Base-by-base conservation (phyloP, 2,888 invertebrate genomes). In the Mimas tiliae region DNA sequence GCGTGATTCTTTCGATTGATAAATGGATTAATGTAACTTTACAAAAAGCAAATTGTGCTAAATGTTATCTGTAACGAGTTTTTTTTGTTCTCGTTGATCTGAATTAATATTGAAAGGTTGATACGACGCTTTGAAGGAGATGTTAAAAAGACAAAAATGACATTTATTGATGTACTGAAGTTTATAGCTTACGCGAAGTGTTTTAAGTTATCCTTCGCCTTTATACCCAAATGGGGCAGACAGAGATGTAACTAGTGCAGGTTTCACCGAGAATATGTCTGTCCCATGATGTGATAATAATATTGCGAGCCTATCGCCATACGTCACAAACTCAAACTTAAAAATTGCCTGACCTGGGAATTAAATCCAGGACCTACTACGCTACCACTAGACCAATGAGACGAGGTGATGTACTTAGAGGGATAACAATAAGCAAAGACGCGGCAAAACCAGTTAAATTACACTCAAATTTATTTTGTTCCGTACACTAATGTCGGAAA, bases 1-100 rank as follows among this genome's bases (percentile, higher is more conserved):
- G 58, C 55, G 65, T 65, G 65, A 48, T 48, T 55, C 58, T 55
- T 48, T 58, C 58, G 65, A 58, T 65, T 58, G 65, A 65, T 65
- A 65, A 65, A 65, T 65, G 65, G 55, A 65, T 65, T 65, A 58
- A 58, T 65, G 48, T 55, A 38, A 48, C 8, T 48, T 48, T 47
- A 58, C 48, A 58, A 65, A 55, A 65, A 65, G 47, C 55, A 48
- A 58, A 58, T 55, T 65, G 47, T 48, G 58, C 48, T 38, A 65
- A 65, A 65, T 48, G 65, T 48, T 65, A 38, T 34, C 48, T 34
- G 65, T 48, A 48, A 68, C 67, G 65, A 68, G 34, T 27, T 63
- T 63, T 51, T 64, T 19, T 38, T 58, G 58, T 58, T 58, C 27
- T 1, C 27, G 33, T 11, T 9, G 21, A 16, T n/a, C 7, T 58